Conservation (phyloP, 2,797 vertebrate genomes). For the Pseudochaenichthys georgianus region DNA sequence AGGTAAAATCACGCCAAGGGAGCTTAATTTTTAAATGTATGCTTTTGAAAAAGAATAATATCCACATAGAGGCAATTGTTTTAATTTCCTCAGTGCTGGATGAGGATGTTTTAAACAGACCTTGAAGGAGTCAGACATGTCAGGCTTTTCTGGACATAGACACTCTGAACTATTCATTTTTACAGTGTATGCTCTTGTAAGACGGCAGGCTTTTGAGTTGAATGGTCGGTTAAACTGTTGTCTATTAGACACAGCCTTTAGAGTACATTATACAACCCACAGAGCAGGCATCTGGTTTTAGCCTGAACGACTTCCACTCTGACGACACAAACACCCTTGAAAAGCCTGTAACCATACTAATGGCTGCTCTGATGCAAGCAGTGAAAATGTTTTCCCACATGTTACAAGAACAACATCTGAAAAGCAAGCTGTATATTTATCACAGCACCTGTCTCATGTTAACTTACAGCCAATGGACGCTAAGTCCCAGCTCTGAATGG, state of each 20-base stretch:
- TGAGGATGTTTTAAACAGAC: slow-evolving; percentile 32
- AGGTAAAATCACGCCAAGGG: slow-evolving; percentile 50
- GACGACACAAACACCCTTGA: slow-evolving; percentile 19
- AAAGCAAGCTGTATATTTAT: slow-evolving; percentile 20
- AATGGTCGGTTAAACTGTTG: slow-evolving; percentile 37
- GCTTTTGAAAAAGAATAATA: slow-evolving; percentile 27
- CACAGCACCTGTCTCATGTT: slow-evolving; percentile 13
- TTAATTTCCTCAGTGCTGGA: slow-evolving; percentile 26
- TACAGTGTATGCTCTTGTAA: slow-evolving; percentile 33
- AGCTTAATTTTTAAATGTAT: slow-evolving; percentile 41
- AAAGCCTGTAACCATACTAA: slow-evolving; percentile 2
- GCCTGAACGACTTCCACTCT: slow-evolving; percentile 9
- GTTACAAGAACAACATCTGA: slow-evolving; percentile 6
- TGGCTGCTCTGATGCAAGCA: slow-evolving; percentile 9
- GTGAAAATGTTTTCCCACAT: slow-evolving; percentile 38
- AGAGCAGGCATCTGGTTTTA: slow-evolving; percentile 36
- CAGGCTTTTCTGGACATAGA: slow-evolving; percentile 34
- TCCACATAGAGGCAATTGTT: slow-evolving; percentile 19
- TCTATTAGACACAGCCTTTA: slow-evolving; percentile 25
- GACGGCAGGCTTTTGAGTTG: neutral
- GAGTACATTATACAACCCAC: slow-evolving; percentile 39
- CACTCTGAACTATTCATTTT: slow-evolving; percentile 39
- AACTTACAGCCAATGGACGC: slow-evolving; percentile 30
- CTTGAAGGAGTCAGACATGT: slow-evolving; percentile 38
- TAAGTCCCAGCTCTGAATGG: slow-evolving; percentile 30